Evolutionary conservation across 2,113 vertebrate species (phyloP), one percentile per base, ranked within the genome.

Genomic region (Amphilophus citrinellus): DNA sequence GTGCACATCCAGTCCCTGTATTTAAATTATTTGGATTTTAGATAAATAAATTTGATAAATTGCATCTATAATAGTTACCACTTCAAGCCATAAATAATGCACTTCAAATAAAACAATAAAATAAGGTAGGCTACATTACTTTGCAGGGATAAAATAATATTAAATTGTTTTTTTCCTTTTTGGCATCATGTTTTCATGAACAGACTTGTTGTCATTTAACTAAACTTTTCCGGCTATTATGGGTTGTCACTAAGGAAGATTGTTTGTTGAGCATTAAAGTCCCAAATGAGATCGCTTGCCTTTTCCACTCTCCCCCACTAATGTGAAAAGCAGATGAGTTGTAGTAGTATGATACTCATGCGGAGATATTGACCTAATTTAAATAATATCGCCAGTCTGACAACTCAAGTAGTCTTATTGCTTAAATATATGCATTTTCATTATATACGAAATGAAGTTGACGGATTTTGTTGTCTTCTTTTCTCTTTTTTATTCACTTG

Each of bases 311-410:
- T 86, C 80, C 3, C 82, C 87, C 84, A 68, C n/a, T 91, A 66
- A 94, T 92, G 84, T 5, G 24, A 84, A 91, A 91, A 89, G 44
- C 89, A 91, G 78, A 82, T 78, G 79, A 82, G n/a, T 14, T 77
- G 76, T 35, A 42, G 20, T 13, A 1, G 17, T 56, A 20, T 37
- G 44, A 81, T 24, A 85, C 24, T 37, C 53, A 56, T 32, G 22
- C 1, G 5, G 24, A 71, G 7, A 35, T 10, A 60, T 24, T 1
- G 32, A 39, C 53, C n/a, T 39, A 37, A 76, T 56, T 56, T 73
- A 30, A n/a, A 32, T 73, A 56, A 56, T 11, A 73, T 14, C 13
- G 27, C 35, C 47, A 73, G 10, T 32, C 18, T 3, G 10, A 73
- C 47, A 56, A 56, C 18, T 32, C 47, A n/a, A 35, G 18, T 4